Evolutionary conservation across 2,797 vertebrate species (phyloP), one percentile per base, ranked within the genome.

Genomic region (Gymnocypris eckloni): DNA sequence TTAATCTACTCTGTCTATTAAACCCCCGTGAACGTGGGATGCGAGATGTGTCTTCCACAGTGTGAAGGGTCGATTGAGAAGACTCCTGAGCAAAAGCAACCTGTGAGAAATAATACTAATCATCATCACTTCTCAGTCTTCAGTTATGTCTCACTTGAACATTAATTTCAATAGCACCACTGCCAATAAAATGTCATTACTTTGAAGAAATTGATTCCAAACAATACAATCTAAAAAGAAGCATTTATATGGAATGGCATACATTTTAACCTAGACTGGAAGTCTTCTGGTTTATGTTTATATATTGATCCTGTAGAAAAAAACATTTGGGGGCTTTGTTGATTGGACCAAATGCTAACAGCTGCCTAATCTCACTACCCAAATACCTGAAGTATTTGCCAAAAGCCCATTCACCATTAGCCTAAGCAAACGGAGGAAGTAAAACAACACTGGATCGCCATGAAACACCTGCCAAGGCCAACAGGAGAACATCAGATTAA

Each of bases 391-490:
- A 85, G 84, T 82, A 77, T 87, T 85, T 87, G 79, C 70, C 75
- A 82, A 75, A 69, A 77, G 52, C 48, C 54, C 70, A 66, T 59
- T 82, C 11, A 59, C 77, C 64, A 81, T 52, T 33, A 66, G 56
- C 70, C 70, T 83, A 73, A 78, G 71, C 54, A 73, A 90, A 89
- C 61, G 72, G 67, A 45, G 45, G 25, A 66, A 82, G 82, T 71
- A 75, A 70, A 82, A 86, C 85, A 87, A 82, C 56, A 79, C 71
- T 73, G n/a, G 72, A 39, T 86, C 67, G 25, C 83, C 12, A 64
- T 81, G 22, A 87, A 87, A 72, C 89, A 89, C 80, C 81, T 90
- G 88, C 83, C 78, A 87, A 83, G 66, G 33, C 18, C 64, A 80
- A 67, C 4, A 22, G 37, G 37, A 76, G 48, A 56, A 50, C 69